Evolutionary conservation across 1,140 invertebrate species (phyloP).

Genomic region (Sycobia sp.): DNA sequence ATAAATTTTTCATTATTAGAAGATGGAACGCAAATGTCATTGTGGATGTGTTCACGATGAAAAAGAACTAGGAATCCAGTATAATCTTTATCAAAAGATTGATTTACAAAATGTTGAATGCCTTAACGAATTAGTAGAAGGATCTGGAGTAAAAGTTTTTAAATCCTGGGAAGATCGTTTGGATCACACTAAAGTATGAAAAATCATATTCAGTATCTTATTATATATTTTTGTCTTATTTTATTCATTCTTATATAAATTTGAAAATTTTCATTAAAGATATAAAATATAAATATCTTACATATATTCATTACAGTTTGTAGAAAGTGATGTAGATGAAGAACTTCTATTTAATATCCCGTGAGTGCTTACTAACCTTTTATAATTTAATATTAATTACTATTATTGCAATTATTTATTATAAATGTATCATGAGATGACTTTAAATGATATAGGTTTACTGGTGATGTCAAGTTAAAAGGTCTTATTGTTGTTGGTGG

Average conservation of each 20-base stretch:
- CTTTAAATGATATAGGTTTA: slow-evolving; percentile 69
- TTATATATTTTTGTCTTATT: slow-evolving; percentile 1
- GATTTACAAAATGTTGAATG: slow-evolving; percentile 88
- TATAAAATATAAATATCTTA: not conserved
- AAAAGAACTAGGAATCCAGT: slow-evolving; percentile 79
- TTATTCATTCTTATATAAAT: not conserved
- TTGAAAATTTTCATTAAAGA: no score
- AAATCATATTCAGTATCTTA: no score
- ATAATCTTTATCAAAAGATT: slow-evolving; percentile 89
- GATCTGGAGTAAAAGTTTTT: slow-evolving; percentile 86
- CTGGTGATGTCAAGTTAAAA: slow-evolving; percentile 92
- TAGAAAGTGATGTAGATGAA: slow-evolving; percentile 93
- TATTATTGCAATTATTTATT: slow-evolving; percentile 1
- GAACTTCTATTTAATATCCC: slow-evolving; percentile 95
- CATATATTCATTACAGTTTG: slow-evolving; percentile 68
- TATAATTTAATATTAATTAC: slow-evolving; percentile 9
- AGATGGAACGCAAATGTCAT: slow-evolving; percentile 45
- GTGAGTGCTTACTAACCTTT: slow-evolving; percentile 62
- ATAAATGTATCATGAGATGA: slow-evolving; percentile 1
- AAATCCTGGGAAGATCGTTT: slow-evolving; percentile 90
- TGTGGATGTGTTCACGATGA: slow-evolving; percentile 46
- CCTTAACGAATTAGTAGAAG: slow-evolving; percentile 85
- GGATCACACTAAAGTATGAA: slow-evolving; percentile 73
- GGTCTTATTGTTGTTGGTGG: slow-evolving; percentile 89
- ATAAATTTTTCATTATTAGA: not conserved